A percentile compares a stretch with the other conserved stretches of the same genome.
phyloP scores from a whole-genome alignment of 2,888 invertebrate genomes.

The Drosophila barbarae region DNA sequence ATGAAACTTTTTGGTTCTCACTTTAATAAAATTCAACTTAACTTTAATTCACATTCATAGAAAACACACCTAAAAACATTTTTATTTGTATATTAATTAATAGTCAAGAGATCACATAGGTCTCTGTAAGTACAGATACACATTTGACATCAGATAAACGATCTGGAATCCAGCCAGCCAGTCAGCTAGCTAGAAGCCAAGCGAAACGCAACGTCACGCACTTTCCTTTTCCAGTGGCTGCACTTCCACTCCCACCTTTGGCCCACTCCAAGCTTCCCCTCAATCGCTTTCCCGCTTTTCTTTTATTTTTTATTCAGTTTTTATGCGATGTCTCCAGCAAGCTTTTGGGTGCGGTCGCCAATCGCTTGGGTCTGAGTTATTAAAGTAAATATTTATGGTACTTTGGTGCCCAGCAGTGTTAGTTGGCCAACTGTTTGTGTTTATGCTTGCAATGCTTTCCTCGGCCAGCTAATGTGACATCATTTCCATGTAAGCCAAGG shows the following conservation, averaged over 20 bases:
- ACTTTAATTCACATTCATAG: too few relatives aligned
- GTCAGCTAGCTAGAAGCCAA: conserved; percentile 31
- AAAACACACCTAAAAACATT: neutral
- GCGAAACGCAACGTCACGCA: conserved; percentile 44
- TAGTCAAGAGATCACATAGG: neutral
- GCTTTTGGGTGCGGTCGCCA: conserved; percentile 32
- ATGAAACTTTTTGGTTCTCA: neutral
- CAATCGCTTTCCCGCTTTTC: conserved; percentile 19
- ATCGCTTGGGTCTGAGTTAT: conserved; percentile 25
- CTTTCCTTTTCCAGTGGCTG: conserved; percentile 63
- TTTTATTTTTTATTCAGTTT: conserved; percentile 5
- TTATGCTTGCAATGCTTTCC: conserved; percentile 21
- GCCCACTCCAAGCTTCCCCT: conserved; percentile 10
- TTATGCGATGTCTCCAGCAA: conserved; percentile 14
- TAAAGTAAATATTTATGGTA: conserved; percentile 41
- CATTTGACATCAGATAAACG: conserved; percentile 10
- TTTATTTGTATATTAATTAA: neutral
- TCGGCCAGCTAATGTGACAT: conserved; percentile 34
- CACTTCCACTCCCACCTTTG: conserved; percentile 37
- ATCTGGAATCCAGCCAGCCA: conserved; percentile 8
- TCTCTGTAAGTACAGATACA: conserved; percentile 7
- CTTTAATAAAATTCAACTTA: neutral
- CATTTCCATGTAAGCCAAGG: conserved; percentile 28
- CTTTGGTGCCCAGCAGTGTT: conserved; percentile 22
- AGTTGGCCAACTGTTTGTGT: conserved; percentile 30